Conservation (phyloP, 2,888 invertebrate genomes). For the Morinoia aosen region DNA sequence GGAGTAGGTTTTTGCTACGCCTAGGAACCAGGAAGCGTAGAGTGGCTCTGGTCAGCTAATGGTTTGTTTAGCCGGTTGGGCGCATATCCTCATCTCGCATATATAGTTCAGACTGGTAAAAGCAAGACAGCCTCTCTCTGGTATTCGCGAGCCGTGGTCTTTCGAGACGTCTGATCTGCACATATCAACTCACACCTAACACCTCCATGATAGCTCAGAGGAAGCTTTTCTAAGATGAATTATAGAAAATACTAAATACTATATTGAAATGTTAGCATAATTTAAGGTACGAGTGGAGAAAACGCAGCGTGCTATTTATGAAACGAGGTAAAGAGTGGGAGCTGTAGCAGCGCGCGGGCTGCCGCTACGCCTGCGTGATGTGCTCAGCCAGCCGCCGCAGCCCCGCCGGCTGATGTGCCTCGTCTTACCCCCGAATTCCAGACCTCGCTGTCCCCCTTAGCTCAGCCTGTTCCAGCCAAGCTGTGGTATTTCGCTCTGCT, state of each 20-base stretch:
- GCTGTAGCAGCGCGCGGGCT: not conserved
- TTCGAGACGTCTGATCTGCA: not conserved
- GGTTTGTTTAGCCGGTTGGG: conserved; percentile 27
- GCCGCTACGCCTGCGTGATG: not conserved
- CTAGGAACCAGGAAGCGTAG: conserved; percentile 24
- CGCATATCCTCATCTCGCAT: conserved; percentile 43
- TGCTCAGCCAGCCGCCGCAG: not conserved
- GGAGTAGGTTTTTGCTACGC: conserved; percentile 16
- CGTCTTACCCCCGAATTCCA: conserved; percentile 50
- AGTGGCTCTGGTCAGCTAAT: conserved; percentile 24
- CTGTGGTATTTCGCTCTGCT: conserved; percentile 45
- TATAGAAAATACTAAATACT: not conserved
- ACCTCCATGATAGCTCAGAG: not conserved
- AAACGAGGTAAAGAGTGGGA: not conserved
- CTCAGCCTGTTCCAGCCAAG: conserved; percentile 51
- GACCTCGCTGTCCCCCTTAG: conserved; percentile 44
- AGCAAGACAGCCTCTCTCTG: conserved; percentile 19
- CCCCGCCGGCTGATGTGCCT: conserved; percentile 47
- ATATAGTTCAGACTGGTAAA: conserved; percentile 13
- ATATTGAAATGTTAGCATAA: not conserved
- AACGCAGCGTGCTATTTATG: not conserved
- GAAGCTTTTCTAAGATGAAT: not conserved
- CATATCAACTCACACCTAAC: not conserved
- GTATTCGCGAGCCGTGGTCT: conserved; percentile 12
- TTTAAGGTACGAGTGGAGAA: not conserved